A percentile compares a stretch with the other conserved stretches of the same genome.
These are phyloP conservation scores for Onychomys arenicola DNA, from an alignment of 2,797 vertebrate genomes.

Conservation along the genomic window DNA sequence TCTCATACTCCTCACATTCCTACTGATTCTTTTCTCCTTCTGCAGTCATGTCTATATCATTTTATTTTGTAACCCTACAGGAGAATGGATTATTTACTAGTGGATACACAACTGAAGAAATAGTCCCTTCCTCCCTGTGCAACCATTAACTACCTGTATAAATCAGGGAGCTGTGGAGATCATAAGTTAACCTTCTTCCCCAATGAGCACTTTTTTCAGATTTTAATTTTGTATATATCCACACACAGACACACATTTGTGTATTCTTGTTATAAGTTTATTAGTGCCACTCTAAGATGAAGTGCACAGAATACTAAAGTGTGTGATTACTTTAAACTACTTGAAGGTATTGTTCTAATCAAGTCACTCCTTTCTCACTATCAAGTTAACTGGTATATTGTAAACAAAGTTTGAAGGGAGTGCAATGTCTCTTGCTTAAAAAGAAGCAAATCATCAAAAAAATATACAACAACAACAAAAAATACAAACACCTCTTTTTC, in stretches of 20 bases:
- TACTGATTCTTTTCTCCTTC: not conserved
- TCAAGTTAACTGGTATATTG: not conserved
- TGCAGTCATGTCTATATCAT: not conserved
- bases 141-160: not conserved
- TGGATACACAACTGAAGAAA: not conserved
- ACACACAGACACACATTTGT: not conserved
- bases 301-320: not conserved
- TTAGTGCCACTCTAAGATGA: not conserved
- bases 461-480: not conserved
- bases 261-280: not conserved
- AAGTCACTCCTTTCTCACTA: not conserved
- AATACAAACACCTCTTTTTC: not conserved
- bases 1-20: not conserved
- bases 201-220: not conserved
- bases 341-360: not conserved
- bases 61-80: not conserved
- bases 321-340: not conserved
- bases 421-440: not conserved
- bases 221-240: not conserved
- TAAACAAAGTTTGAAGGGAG: not conserved
- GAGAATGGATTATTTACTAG: not conserved
- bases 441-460: too few relatives aligned
- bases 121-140: too few relatives aligned
- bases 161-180: not conserved
- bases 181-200: too few relatives aligned